Evolutionary conservation across 1,140 invertebrate species (phyloP).

Genomic region (Stratiolaelaps scimitus): DNA sequence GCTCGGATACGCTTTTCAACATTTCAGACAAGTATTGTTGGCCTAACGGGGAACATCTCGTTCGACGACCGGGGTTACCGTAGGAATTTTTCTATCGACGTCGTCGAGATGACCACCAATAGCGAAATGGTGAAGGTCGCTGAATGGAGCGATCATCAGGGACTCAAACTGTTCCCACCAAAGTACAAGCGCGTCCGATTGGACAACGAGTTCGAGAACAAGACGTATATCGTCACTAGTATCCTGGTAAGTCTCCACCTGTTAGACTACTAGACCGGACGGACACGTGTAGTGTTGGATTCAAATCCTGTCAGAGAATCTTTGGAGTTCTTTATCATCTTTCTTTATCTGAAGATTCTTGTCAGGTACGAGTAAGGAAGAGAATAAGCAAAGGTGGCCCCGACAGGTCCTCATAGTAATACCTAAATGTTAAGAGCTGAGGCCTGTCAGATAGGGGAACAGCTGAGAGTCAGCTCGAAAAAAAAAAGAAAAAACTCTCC

Average conservation of each 20-base stretch:
- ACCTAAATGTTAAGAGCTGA: no score
- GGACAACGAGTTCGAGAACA: constrained; percentile 56
- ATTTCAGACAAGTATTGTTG: constrained; percentile 71
- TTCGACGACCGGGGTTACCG: constrained; percentile 73
- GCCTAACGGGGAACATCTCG: constrained; percentile 72
- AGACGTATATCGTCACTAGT: constrained; percentile 74
- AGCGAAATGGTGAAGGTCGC: constrained; percentile 77
- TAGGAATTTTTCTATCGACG: constrained; percentile 76
- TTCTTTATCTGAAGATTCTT: no score
- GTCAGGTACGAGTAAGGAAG: no score
- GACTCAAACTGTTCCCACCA: constrained; percentile 59
- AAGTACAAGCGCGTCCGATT: constrained; percentile 61
- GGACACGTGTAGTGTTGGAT: no score
- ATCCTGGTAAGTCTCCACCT: constrained; percentile 57
- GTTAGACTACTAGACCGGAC: no score
- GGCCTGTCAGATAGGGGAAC: no score
- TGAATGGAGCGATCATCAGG: constrained; percentile 70
- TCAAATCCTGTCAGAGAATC: no score
- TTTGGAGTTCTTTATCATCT: no score
- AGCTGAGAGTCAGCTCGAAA: no score
- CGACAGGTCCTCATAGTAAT: no score
- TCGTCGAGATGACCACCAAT: constrained; percentile 81
- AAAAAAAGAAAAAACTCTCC: no score
- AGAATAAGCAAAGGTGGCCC: no score
- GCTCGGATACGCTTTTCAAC: constrained; percentile 30